Evolutionary conservation across 2,888 invertebrate genomes (phyloP).

Genomic region (Muscina levida): DNA sequence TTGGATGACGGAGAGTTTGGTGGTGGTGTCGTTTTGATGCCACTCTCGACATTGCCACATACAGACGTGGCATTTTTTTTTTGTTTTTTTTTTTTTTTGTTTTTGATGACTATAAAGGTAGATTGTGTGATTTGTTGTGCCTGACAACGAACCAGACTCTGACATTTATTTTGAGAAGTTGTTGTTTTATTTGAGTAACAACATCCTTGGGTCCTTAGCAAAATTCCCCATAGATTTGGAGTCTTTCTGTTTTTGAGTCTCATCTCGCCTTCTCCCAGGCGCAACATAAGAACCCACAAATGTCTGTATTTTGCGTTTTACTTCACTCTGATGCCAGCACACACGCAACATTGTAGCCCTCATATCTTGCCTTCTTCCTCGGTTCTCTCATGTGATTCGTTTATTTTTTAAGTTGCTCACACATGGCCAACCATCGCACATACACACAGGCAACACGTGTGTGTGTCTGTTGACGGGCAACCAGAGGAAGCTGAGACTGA

Average conservation of each 20-base stretch:
- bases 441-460: conserved; percentile 4
- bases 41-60: conserved; percentile 35
- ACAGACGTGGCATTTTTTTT: background rate
- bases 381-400: background rate
- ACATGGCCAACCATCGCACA: background rate
- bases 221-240: conserved; percentile 26
- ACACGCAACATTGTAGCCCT: too few species aligned
- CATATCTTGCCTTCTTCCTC: background rate
- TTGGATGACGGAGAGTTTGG: conserved; percentile 38
- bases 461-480: background rate
- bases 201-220: conserved; percentile 25
- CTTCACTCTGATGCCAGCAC: conserved; percentile 11
- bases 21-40: conserved; percentile 33
- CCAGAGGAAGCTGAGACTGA: too few species aligned
- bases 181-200: conserved; percentile 22
- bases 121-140: conserved; percentile 23
- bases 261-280: background rate
- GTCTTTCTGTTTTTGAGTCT: background rate
- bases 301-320: conserved; percentile 27
- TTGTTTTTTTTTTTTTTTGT: background rate
- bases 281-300: conserved; percentile 20
- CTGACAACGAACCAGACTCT: conserved; percentile 45
- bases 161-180: conserved; percentile 48
- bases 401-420: background rate
- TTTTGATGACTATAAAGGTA: conserved; percentile 25